A percentile compares a stretch with the other conserved stretches of the same genome.
phyloP scores from a whole-genome alignment of 2,113 vertebrate genomes.

The Bolborhynchus lineola region DNA sequence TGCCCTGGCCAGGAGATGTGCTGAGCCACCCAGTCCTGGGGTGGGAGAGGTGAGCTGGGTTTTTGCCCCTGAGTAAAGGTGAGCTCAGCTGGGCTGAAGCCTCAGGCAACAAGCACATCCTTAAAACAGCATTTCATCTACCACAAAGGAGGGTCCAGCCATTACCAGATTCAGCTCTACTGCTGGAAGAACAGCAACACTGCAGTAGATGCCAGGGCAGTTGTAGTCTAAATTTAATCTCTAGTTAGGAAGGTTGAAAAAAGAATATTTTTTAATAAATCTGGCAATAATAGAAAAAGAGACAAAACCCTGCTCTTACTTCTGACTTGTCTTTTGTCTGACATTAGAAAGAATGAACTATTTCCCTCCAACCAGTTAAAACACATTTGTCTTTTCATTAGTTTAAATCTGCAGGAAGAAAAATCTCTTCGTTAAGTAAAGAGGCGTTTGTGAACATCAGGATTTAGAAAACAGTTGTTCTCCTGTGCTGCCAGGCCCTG shows the following conservation, averaged over 20 bases:
- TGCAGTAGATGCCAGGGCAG: rapidly evolving
- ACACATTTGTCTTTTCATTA: not conserved
- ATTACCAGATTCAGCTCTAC: rapidly evolving
- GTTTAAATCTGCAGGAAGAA: not conserved
- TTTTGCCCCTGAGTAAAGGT: rapidly evolving
- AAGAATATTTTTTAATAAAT: not conserved
- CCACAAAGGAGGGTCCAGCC: too few species aligned
- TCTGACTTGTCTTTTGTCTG: not conserved
- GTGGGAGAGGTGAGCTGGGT: not conserved
- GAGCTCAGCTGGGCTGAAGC: not conserved
- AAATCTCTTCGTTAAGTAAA: not conserved
- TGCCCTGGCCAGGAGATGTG: not conserved
- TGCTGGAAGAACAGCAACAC: rapidly evolving
- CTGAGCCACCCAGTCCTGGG: not conserved
- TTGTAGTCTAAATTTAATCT: not conserved
- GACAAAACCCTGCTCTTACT: not conserved
- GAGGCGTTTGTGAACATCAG: not conserved
- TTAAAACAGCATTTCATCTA: not conserved
- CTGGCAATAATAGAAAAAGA: too few species aligned
- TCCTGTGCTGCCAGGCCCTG: not conserved
- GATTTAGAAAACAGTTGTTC: not conserved
- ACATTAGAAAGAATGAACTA: not conserved
- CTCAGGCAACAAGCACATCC: rapidly evolving
- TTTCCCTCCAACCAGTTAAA: not conserved
- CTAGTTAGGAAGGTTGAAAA: not conserved